Evolutionary conservation across 2,888 invertebrate genomes (phyloP).

Genomic region (Drosophila merina): DNA sequence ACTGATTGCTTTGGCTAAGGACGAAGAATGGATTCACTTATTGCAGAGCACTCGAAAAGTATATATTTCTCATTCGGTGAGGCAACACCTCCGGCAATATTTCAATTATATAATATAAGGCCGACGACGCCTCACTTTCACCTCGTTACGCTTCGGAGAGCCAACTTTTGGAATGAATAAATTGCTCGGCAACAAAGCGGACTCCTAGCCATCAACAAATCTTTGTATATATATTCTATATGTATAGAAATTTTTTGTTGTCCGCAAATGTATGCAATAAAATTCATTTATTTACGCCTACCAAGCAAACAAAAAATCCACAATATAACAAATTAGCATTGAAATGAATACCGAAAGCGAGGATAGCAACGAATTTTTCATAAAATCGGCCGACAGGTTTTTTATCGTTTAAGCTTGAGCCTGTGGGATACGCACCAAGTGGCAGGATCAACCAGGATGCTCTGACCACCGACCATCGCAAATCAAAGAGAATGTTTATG

Average conservation of each 20-base stretch:
- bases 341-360: slow-evolving; percentile 28
- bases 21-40: slow-evolving; percentile 28
- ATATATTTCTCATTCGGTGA: slow-evolving; percentile 34
- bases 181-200: slow-evolving; percentile 22
- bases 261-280: slow-evolving; percentile 42
- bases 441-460: slow-evolving; percentile 2
- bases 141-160: slow-evolving; percentile 24
- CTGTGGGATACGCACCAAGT: slow-evolving; percentile 15
- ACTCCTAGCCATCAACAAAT: background rate
- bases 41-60: slow-evolving; percentile 18
- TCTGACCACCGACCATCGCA: slow-evolving; percentile 33
- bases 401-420: slow-evolving; percentile 32
- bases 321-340: slow-evolving; percentile 44
- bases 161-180: slow-evolving; percentile 46
- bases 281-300: slow-evolving; percentile 47
- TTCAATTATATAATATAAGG: slow-evolving; percentile 39
- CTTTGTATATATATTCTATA: background rate
- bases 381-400: slow-evolving; percentile 25
- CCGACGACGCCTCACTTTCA: slow-evolving; percentile 22
- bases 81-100: slow-evolving; percentile 44
- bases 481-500: slow-evolving; percentile 42
- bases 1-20: slow-evolving; percentile 19
- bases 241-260: slow-evolving; percentile 1
- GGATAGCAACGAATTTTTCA: slow-evolving; percentile 38
- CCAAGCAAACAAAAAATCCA: slow-evolving; percentile 19